Evolutionary conservation across 1,140 invertebrate genomes (phyloP), one percentile per base, ranked within the genome.

Genomic region (Battus philenor): DNA sequence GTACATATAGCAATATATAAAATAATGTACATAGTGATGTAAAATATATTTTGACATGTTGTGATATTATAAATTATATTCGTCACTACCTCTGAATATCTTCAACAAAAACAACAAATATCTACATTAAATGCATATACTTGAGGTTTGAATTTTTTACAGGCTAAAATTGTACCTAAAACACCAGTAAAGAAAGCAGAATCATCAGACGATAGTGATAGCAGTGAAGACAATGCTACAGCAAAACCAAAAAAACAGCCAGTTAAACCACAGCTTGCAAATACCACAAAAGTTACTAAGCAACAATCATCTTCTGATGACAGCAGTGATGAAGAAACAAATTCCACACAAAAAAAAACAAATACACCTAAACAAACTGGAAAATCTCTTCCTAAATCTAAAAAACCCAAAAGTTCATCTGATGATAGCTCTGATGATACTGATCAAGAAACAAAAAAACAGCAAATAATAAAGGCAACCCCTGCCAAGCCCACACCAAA

Each of bases 51-150:
- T 69, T 77, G 76, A 69, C 32, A 36, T 7, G 32, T n/a, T 52
- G 43, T 78, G 74, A 76, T 78, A 71, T 64, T 54, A 69, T 47
- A 54, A 47, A 41, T 48, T 31, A 50, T 50, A 55, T 70, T 83
- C 76, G 78, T 80, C 76, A 80, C 76, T 80, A 80, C 79, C 79
- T 80, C 79, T 83, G 79, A 83, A 47, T 39, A 49, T 18, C 33
- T n/a, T n/a, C n/a, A n/a, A n/a, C n/a, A 43, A 31, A 44, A 16
- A 24, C 17, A n/a, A 44, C 20, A 16, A 1, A 9, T 26, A 9
- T 26, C 7, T 1, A n/a, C 2, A 26, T 26, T n/a, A 26, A 7
- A 26, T n/a, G 24, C 10, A 4, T 22, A 7, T 3, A 26, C 7
- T n/a, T 2, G 24, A 9, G 6, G 2, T 26, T 2, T 26, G 2